Base-by-base conservation (phyloP, 2,888 invertebrate species). In the Campoplex capitator region DNA sequence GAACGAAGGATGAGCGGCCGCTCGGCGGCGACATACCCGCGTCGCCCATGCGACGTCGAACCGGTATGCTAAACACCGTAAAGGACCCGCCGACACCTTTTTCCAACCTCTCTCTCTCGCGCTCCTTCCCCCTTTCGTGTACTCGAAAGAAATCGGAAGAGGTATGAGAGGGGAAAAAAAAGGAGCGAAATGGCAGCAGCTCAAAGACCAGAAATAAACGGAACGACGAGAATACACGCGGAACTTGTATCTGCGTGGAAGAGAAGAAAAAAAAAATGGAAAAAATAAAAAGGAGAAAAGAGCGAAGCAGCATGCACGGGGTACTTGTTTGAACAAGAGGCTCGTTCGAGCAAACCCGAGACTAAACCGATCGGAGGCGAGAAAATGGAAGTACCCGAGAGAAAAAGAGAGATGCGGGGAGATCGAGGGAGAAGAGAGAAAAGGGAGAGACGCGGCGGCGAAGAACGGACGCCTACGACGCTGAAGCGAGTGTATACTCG, bases 1-100 rank as follows among this genome's bases (percentile, higher is more conserved):
- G 58, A 51, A 58, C 67, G 67, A 38, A 76, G 68, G 58, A 54
- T 16, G 67, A 67, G 62, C 35, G 28, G 35, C 35, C 32, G 35
- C 73, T 9, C 32, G 51, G 35, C 73, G 28, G 13, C 38, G 62
- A 77, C 45, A 83, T 71, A 45, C 70, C 45, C 77, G 77, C 51
- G 76, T 62, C 83, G 85, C 75, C 74, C 70, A 77, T 75, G 70
- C 78, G 70, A 74, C 78, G 51, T 77, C 73, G 75, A 74, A 86
- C 86, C 75, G 83, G 83, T 86, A 86, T 86, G 86, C 83, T 83
- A 86, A 83, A 86, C 83, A 83, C 79, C 83, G 75, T 77, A 86
- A 86, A 86, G 83, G 83, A 86, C 80, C 76, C 83, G 79, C 86
- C 86, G 86, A 83, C 83, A 86, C 80, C 83, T 84, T 80, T 42